Percentiles rank a stretch among this genome's conserved stretches.
Evolutionary conservation across 2,888 invertebrate species (phyloP).

Genomic region (Archips crataeganus): DNA sequence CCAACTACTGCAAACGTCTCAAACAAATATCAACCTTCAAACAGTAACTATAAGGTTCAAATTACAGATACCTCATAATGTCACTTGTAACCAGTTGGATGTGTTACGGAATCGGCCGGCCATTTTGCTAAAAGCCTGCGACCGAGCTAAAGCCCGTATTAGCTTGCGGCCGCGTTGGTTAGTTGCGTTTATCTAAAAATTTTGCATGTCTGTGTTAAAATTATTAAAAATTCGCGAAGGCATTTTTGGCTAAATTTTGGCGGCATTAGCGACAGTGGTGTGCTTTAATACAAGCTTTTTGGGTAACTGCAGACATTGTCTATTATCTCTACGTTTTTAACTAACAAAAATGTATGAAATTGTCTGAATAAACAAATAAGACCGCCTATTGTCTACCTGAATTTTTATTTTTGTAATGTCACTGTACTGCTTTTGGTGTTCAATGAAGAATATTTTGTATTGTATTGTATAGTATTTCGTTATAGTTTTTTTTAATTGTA

Average conservation of each 20-base stretch:
- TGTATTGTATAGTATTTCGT: too few species aligned
- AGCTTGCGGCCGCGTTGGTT: slow-evolving; percentile 28
- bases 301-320: too few species aligned
- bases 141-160: slow-evolving; percentile 30
- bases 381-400: too few species aligned
- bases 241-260: neutral
- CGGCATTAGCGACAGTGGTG: neutral
- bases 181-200: slow-evolving; percentile 24
- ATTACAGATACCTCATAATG: neutral
- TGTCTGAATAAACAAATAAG: too few species aligned
- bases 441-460: too few species aligned
- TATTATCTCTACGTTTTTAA: too few species aligned
- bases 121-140: slow-evolving; percentile 35
- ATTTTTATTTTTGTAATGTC: too few species aligned
- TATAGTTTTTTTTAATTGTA: too few species aligned
- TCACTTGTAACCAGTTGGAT: neutral
- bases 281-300: too few species aligned
- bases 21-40: neutral
- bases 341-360: too few species aligned
- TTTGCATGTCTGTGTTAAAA: neutral
- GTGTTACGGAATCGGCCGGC: neutral
- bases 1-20: neutral
- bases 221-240: neutral
- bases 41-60: neutral
- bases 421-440: too few species aligned